phyloP scores from a whole-genome alignment of 2,113 vertebrate genomes.

The Oceanites oceanicus region DNA sequence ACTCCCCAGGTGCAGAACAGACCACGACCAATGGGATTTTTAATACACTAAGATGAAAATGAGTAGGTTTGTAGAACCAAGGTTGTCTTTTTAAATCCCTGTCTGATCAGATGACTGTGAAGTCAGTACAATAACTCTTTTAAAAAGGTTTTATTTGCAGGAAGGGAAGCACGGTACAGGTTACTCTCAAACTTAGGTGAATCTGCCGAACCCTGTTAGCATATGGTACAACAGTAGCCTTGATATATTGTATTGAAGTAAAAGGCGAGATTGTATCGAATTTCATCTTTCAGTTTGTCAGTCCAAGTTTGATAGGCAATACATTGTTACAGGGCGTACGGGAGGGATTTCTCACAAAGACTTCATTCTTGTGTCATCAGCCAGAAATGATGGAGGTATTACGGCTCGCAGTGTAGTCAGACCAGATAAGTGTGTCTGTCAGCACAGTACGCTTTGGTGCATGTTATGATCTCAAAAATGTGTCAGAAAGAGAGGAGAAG shows the following conservation, averaged over 20 bases:
- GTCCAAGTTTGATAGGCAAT: not conserved
- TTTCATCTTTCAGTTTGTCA: not conserved
- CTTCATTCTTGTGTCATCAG: not conserved
- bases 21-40: not conserved
- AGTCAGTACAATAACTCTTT: not conserved
- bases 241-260: not conserved
- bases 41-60: not conserved
- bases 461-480: not conserved
- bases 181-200: not conserved
- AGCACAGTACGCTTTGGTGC: not conserved
- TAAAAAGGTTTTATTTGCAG: not conserved
- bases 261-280: not conserved
- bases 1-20: not conserved
- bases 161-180: not conserved
- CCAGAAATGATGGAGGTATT: not conserved
- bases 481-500: not conserved
- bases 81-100: not conserved
- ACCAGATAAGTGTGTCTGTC: not conserved
- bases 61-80: not conserved
- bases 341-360: not conserved
- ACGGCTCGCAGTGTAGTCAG: not conserved
- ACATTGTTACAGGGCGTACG: not conserved
- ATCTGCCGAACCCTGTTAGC: not conserved
- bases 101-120: not conserved
- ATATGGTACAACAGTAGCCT: not conserved